These are phyloP conservation scores for Drosophila parabipectinata DNA, from an alignment of 1,140 invertebrate species.

Conservation along the genomic window DNA sequence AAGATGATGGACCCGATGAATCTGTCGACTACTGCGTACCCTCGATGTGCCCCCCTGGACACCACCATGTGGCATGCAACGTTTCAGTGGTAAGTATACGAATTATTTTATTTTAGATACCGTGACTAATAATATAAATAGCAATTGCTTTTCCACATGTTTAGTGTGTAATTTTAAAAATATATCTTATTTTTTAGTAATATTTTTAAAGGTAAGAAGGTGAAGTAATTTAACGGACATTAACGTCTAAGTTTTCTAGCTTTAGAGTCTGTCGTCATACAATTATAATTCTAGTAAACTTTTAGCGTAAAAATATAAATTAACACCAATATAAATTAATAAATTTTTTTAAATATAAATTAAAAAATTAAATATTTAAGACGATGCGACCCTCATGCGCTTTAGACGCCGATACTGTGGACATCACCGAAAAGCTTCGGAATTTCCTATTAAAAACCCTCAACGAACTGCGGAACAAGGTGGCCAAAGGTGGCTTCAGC, in stretches of 20 bases:
- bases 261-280: no score
- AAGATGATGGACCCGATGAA: background rate
- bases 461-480: conserved; percentile 24
- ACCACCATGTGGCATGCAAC: conserved; percentile 17
- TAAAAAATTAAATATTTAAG: conserved; percentile 3
- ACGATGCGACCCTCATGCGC: background rate
- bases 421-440: background rate
- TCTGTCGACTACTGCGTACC: conserved; percentile 14
- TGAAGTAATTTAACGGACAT: no score
- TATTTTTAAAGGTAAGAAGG: no score
- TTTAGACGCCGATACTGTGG: conserved; percentile 17
- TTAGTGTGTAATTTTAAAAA: no score
- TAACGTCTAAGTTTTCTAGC: no score
- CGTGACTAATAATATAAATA: background rate
- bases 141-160: no score
- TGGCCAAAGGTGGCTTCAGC: conserved; percentile 27
- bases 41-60: background rate
- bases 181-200: no score
- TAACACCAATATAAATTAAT: no score
- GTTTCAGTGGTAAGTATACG: background rate
- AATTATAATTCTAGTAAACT: no score
- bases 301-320: no score
- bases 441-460: background rate
- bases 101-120: background rate
- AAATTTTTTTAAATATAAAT: no score